Percentiles rank a stretch among this genome's conserved stretches.
phyloP scores from a whole-genome alignment of 1,140 invertebrate genomes.

The Eurosta solidaginis region DNA sequence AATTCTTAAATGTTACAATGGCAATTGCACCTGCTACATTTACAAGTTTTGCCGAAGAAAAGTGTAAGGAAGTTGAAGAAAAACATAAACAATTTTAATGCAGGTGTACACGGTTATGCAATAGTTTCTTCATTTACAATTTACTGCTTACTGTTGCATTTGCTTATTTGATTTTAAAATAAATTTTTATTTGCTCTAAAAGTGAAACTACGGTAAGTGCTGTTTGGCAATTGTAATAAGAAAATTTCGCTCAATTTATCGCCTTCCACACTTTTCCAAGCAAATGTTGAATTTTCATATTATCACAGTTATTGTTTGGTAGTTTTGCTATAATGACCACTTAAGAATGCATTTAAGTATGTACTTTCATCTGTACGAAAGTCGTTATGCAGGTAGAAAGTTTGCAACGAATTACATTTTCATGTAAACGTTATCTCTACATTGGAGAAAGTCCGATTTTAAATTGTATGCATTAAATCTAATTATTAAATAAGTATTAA shows the following conservation, averaged over 20 bases:
- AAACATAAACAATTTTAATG: neutral
- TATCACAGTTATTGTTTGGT: constrained; percentile 3
- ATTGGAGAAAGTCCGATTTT: too few species aligned
- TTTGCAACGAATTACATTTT: too few species aligned
- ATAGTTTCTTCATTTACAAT: neutral
- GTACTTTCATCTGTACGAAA: too few species aligned
- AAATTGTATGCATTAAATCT: too few species aligned
- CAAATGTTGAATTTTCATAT: neutral
- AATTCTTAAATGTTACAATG: constrained; percentile 9
- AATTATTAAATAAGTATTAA: too few species aligned
- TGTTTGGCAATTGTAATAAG: neutral
- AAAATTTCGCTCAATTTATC: neutral
- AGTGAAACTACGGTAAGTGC: neutral
- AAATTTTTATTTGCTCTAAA: neutral
- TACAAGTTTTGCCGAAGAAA: neutral
- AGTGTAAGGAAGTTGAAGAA: neutral
- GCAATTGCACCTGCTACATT: neutral
- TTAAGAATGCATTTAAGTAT: neutral
- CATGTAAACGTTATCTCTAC: too few species aligned
- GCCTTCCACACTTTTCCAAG: neutral
- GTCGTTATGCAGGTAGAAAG: too few species aligned
- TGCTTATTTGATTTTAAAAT: neutral
- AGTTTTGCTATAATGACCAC: neutral
- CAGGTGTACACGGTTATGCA: neutral
- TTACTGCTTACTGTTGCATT: neutral